Conservation (phyloP, 1,140 invertebrate genomes). For the Trypoxylus dichotomus region DNA sequence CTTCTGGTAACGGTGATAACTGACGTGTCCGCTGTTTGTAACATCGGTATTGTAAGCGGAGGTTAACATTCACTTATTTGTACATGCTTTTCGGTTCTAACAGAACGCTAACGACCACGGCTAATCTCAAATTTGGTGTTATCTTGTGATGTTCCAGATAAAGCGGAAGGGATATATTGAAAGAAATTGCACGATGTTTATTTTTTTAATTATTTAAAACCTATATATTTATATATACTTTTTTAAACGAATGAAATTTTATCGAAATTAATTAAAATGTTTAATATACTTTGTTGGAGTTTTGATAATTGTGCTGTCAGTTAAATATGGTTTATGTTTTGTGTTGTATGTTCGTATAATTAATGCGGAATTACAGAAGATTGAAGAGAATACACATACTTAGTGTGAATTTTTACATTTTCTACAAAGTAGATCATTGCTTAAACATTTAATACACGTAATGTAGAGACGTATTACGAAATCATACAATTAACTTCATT, state of each 20-base stretch:
- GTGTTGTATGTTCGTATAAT: neutral
- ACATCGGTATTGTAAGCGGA: neutral
- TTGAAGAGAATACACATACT: neutral
- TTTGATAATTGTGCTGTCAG: neutral
- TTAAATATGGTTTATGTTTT: neutral
- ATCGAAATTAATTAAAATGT: neutral
- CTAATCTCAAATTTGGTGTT: neutral
- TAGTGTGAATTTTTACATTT: neutral
- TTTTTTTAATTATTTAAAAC: conserved; percentile 1
- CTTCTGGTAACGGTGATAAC: conserved; percentile 5
- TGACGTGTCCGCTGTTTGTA: neutral
- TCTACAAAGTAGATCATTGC: neutral
- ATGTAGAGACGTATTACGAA: too few relatives aligned
- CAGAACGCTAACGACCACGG: neutral
- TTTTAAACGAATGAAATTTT: neutral
- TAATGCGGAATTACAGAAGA: neutral
- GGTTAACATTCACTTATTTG: neutral
- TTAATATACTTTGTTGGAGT: neutral
- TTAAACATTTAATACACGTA: too few relatives aligned
- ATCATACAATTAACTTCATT: too few relatives aligned
- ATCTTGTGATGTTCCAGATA: neutral
- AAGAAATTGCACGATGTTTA: neutral
- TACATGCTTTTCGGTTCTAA: neutral
- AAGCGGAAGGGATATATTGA: neutral
- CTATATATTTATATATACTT: neutral